Evolutionary conservation across 2,888 invertebrate species (phyloP).

Genomic region (Eretmocerus hayati): DNA sequence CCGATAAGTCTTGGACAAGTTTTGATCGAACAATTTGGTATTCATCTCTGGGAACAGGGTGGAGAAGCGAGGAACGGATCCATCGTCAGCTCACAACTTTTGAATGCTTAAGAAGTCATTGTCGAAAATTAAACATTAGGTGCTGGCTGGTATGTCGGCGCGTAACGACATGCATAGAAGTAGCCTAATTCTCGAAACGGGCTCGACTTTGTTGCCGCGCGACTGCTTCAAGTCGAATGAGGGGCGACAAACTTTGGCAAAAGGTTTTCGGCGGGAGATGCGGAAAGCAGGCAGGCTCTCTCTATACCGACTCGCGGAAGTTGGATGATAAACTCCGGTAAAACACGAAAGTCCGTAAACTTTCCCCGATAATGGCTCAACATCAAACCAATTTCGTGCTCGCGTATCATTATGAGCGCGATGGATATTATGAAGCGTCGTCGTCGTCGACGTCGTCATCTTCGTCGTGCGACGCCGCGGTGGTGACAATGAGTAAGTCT

Average conservation of each 20-base stretch:
- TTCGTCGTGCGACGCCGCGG: no score
- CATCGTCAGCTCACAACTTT: no score
- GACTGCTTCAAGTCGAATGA: not conserved
- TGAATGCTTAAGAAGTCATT: not conserved
- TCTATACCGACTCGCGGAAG: no score
- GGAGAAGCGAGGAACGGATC: no score
- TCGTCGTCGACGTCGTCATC: not conserved
- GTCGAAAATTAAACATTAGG: conserved; percentile 1
- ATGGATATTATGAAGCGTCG: conserved; percentile 4
- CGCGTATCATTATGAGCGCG: conserved; percentile 28
- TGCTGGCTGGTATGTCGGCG: not conserved
- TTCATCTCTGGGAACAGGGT: no score
- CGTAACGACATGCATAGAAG: conserved; percentile 14
- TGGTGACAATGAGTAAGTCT: no score
- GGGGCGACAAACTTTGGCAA: conserved; percentile 13
- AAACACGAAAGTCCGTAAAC: conserved; percentile 34
- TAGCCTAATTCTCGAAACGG: conserved; percentile 22
- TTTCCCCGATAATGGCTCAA: conserved; percentile 39
- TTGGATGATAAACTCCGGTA: conserved; percentile 37
- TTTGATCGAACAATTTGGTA: no score
- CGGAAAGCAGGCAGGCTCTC: not conserved
- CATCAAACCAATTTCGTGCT: conserved; percentile 34
- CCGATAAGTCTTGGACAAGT: no score
- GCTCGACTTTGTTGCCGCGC: conserved; percentile 13
- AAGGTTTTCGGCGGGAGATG: conserved; percentile 4